These are phyloP conservation scores for Gymnopithys bicolor DNA, from an alignment of 2,797 vertebrate genomes.

Conservation along the genomic window DNA sequence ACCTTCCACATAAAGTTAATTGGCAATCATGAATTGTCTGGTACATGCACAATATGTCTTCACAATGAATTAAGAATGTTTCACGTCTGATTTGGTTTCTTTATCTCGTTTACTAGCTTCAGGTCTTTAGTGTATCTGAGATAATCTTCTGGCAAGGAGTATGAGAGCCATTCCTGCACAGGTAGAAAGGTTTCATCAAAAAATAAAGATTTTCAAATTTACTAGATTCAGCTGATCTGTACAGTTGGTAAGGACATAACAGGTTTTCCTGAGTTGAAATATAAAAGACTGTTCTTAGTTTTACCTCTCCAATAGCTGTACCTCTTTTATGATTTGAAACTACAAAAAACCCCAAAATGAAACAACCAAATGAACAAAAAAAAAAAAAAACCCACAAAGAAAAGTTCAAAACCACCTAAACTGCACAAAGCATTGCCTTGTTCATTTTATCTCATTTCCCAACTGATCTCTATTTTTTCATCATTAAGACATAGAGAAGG, in stretches of 20 bases:
- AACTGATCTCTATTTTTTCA: background rate
- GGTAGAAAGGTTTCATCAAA: background rate
- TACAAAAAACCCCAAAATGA: background rate
- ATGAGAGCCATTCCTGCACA: background rate
- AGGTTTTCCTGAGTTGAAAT: background rate
- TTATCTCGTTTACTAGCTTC: background rate
- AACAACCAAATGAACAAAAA: background rate
- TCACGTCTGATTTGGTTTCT: background rate
- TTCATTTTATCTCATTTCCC: background rate
- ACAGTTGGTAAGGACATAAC: background rate
- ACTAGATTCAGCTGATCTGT: background rate
- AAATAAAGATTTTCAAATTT: background rate
- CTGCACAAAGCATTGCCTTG: background rate
- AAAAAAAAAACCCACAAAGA: background rate
- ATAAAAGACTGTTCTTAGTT: background rate
- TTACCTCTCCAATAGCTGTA: background rate
- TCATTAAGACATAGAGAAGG: background rate
- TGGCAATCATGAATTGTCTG: conserved; percentile 9
- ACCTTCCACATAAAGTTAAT: conserved; percentile 32
- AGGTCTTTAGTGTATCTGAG: background rate
- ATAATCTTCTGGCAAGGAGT: background rate
- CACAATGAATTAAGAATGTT: background rate
- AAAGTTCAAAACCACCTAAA: background rate
- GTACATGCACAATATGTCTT: background rate
- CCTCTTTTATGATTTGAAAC: background rate